Conservation (phyloP, 2,888 invertebrate species). For the Agrotis puta region DNA sequence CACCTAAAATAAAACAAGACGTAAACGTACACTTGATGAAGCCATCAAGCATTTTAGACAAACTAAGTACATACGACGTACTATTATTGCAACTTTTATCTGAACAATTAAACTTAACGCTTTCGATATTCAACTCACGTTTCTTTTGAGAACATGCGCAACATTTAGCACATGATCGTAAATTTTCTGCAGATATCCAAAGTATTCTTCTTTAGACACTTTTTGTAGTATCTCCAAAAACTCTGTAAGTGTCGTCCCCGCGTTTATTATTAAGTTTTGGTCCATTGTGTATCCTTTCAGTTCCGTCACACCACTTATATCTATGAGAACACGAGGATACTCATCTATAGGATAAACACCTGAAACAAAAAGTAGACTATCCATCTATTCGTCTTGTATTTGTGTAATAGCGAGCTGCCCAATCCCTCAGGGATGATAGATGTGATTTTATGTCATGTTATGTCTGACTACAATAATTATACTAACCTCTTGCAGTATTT, state of each 20-base stretch:
- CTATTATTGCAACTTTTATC: not conserved
- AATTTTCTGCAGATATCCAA: slow-evolving; percentile 90
- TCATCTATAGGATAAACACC: slow-evolving; percentile 81
- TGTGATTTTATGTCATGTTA: too few species aligned
- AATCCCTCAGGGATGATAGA: too few species aligned
- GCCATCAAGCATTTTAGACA: too few species aligned
- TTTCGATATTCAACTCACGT: too few species aligned
- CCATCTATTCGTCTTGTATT: not conserved
- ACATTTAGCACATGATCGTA: slow-evolving; percentile 92
- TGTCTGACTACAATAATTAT: not conserved
- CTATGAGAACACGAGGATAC: slow-evolving; percentile 89
- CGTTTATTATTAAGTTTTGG: slow-evolving; percentile 88
- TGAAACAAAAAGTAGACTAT: slow-evolving; percentile 58
- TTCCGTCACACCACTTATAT: slow-evolving; percentile 91
- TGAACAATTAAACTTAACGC: too few species aligned
- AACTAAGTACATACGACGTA: too few species aligned
- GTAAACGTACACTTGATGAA: not conserved
- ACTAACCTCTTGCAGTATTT: slow-evolving; percentile 94
- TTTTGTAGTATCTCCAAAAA: slow-evolving; percentile 85
- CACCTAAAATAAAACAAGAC: slow-evolving; percentile 80
- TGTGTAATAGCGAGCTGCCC: not conserved
- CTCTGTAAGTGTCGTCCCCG: slow-evolving; percentile 89
- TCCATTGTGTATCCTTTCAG: slow-evolving; percentile 83
- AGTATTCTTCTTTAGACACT: slow-evolving; percentile 77
- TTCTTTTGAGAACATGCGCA: slow-evolving; percentile 93